phyloP scores from a whole-genome alignment of 1,140 invertebrate species.

The Drosophila sp. region DNA sequence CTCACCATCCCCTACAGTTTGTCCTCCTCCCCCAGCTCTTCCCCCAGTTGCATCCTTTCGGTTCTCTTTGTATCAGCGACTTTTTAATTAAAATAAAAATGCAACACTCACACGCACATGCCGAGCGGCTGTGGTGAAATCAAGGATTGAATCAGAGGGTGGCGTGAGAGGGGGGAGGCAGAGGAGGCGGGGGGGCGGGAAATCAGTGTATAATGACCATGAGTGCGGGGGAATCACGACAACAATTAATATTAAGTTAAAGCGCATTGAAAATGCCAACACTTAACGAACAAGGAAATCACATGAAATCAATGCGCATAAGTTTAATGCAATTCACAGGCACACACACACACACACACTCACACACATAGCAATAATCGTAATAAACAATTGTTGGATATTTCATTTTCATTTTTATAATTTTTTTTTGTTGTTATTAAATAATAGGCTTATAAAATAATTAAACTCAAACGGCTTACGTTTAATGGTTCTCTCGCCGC shows the following conservation, averaged over 20 bases:
- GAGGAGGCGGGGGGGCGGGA: too few species aligned
- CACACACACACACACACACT: conserved; percentile 22
- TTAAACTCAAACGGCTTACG: conserved; percentile 61
- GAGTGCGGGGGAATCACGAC: conserved; percentile 63
- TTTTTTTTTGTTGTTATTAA: too few species aligned
- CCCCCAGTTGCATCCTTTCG: conserved; percentile 63
- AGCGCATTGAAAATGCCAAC: conserved; percentile 68
- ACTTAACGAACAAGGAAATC: conserved; percentile 43
- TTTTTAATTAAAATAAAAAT: conserved; percentile 84
- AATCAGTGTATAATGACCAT: conserved; percentile 36
- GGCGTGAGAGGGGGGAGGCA: conserved; percentile 10
- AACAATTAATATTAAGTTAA: conserved; percentile 79
- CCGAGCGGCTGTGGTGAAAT: conserved; percentile 4
- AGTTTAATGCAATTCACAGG: conserved; percentile 63
- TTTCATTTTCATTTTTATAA: conserved; percentile 66
- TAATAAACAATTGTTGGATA: conserved; percentile 72
- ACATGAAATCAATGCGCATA: conserved; percentile 64
- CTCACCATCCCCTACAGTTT: too few species aligned
- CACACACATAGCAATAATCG: conserved; percentile 44
- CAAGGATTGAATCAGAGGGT: background rate
- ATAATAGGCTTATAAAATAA: conserved; percentile 78
- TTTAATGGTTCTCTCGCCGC: conserved; percentile 15
- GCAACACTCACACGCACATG: conserved; percentile 61
- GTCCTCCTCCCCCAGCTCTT: too few species aligned
- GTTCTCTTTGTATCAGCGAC: conserved; percentile 71